A percentile compares a stretch with the other conserved stretches of the same genome.
Evolutionary conservation across 2,888 invertebrate genomes (phyloP).

Genomic region (Yponomeuta evonymella): DNA sequence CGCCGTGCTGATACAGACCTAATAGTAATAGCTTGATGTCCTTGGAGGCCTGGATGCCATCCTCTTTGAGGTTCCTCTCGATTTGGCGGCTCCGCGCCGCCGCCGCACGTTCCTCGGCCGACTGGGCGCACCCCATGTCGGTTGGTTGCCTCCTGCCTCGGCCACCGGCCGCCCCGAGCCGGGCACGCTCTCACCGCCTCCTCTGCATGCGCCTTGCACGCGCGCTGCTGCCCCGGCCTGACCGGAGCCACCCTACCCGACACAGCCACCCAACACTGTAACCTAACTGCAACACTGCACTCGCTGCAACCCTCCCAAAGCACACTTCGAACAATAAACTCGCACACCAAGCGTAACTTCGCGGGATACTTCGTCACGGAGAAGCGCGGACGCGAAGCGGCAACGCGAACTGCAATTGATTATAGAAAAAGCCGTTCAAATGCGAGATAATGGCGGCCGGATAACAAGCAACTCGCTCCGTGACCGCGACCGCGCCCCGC

Average conservation of each 20-base stretch:
- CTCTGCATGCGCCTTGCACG: conserved; percentile 71
- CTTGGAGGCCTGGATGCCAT: conserved; percentile 98
- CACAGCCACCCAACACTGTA: conserved; percentile 61
- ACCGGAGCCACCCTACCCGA: conserved; percentile 60
- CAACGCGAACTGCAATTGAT: conserved; percentile 66
- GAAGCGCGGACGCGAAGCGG: conserved; percentile 48
- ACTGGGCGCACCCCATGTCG: conserved; percentile 99
- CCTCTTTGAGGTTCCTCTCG: conserved; percentile 98
- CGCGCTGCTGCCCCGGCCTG: conserved; percentile 58
- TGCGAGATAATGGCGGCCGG: conserved; percentile 79
- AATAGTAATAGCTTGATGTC: conserved; percentile 98
- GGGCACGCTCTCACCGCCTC: conserved; percentile 79
- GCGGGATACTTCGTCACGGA: neutral
- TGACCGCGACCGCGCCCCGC: conserved; percentile 79
- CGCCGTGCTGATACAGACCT: conserved; percentile 76
- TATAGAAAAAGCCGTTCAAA: conserved; percentile 70
- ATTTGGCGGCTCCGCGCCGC: conserved; percentile 98
- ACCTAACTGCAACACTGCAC: conserved; percentile 67
- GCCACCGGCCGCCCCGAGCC: conserved; percentile 73
- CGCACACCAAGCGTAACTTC: conserved; percentile 1
- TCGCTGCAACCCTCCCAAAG: conserved; percentile 29
- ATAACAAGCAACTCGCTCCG: conserved; percentile 76
- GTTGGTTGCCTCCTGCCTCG: conserved; percentile 69
- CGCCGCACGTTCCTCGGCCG: conserved; percentile 99
- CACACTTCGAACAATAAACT: conserved; percentile 2